Evolutionary conservation across 2,888 invertebrate genomes (phyloP).

Genomic region (Apomyelois bistriatella): DNA sequence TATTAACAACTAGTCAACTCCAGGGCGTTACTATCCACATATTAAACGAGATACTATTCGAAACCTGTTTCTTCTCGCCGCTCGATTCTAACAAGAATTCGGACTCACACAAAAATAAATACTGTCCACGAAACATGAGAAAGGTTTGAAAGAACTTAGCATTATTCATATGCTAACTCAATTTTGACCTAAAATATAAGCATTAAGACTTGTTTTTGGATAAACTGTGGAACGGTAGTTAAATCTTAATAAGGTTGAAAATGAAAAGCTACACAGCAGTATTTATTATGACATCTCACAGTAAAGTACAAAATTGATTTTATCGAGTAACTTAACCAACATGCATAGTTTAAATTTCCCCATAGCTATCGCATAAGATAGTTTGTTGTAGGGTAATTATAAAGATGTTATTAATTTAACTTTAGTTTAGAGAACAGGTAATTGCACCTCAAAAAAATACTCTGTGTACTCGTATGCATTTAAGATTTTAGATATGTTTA

Average conservation of each 20-base stretch:
- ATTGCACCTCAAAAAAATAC: too few relatives aligned
- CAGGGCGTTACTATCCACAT: conserved; percentile 71
- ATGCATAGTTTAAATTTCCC: conserved; percentile 59
- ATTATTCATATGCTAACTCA: conserved; percentile 46
- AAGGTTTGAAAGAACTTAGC: conserved; percentile 54
- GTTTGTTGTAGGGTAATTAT: conserved; percentile 45
- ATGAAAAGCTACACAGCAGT: conserved; percentile 63
- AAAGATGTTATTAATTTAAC: conserved; percentile 47
- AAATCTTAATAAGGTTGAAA: conserved; percentile 51
- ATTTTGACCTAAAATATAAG: conserved; percentile 48
- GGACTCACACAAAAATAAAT: conserved; percentile 75
- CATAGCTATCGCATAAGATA: conserved; percentile 32
- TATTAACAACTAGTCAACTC: conserved; percentile 57
- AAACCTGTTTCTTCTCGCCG: conserved; percentile 68
- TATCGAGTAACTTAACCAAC: conserved; percentile 51
- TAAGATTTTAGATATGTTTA: neutral
- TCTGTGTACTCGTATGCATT: neutral
- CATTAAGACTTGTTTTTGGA: conserved; percentile 53
- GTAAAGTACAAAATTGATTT: conserved; percentile 76
- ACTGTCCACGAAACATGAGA: conserved; percentile 73
- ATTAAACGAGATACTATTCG: conserved; percentile 65
- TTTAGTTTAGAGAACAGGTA: conserved; percentile 39
- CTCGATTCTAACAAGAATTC: conserved; percentile 75
- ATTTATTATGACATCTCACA: conserved; percentile 74
- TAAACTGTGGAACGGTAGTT: conserved; percentile 40